A percentile compares a stretch with the other conserved stretches of the same genome.
Evolutionary conservation across 2,113 vertebrate genomes (phyloP).

Genomic region (Eclectus roratus): DNA sequence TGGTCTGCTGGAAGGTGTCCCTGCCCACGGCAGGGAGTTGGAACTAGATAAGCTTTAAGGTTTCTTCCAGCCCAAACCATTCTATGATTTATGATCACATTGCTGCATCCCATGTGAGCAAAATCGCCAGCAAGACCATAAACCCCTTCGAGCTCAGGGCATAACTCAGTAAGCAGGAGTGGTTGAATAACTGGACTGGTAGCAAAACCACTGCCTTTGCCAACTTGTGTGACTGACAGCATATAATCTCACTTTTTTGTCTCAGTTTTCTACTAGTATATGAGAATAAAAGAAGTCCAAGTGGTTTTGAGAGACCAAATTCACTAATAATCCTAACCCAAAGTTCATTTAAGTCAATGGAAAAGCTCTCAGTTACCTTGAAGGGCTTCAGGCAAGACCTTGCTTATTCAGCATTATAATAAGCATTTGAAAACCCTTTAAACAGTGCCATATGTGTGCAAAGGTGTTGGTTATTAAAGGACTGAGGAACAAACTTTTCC

Average conservation of each 20-base stretch:
- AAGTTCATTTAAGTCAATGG: not conserved
- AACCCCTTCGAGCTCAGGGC: not conserved
- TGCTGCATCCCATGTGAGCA: accelerated
- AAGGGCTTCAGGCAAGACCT: constrained; percentile 10
- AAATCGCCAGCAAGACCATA: not conserved
- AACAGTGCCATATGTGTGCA: not conserved
- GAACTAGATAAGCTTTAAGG: not conserved
- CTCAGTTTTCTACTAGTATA: not conserved
- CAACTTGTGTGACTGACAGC: not conserved
- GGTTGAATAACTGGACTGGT: not conserved
- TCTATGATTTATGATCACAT: not conserved
- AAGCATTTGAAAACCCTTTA: constrained; percentile 8
- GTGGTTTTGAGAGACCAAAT: not conserved
- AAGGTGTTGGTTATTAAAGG: not conserved
- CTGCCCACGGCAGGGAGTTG: not conserved
- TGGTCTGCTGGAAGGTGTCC: not conserved
- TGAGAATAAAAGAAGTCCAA: not conserved
- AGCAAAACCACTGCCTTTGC: not conserved
- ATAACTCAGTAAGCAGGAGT: not conserved
- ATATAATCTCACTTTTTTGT: not conserved
- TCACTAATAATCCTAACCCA: not conserved
- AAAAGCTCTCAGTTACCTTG: constrained; percentile 1
- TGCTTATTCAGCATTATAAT: not conserved
- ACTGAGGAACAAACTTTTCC: not conserved
- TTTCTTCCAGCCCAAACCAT: not conserved